A percentile compares a stretch with the other conserved stretches of the same genome.
phyloP scores from a whole-genome alignment of 2,888 invertebrate species.

The Hyalella azteca region DNA sequence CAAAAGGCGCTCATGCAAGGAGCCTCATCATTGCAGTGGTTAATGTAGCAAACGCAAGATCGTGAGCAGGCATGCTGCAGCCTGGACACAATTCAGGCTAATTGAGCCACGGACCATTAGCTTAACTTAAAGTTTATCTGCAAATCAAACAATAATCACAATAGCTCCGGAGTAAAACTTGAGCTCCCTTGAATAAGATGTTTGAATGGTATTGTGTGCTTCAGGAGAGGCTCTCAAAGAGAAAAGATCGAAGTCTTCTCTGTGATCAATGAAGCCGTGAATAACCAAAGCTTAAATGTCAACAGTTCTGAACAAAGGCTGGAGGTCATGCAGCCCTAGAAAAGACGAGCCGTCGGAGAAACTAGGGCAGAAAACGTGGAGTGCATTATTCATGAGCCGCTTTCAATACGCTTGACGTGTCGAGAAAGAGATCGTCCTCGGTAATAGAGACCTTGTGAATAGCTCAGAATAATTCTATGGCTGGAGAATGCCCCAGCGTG shows the following conservation, averaged over 20 bases:
- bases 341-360: slow-evolving; percentile 8
- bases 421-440: neutral
- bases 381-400: slow-evolving; percentile 5
- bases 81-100: slow-evolving; percentile 32
- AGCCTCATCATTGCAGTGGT: slow-evolving; percentile 35
- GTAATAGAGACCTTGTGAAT: neutral
- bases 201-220: slow-evolving; percentile 24
- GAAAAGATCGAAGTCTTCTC: slow-evolving; percentile 32
- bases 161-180: slow-evolving; percentile 23
- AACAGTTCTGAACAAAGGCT: slow-evolving; percentile 24
- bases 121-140: slow-evolving; percentile 28
- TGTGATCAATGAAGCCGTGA: slow-evolving; percentile 29
- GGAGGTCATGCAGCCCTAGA: slow-evolving; percentile 19
- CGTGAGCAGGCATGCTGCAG: slow-evolving; percentile 34
- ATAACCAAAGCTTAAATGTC: slow-evolving; percentile 33
- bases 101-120: slow-evolving; percentile 37
- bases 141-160: slow-evolving; percentile 36
- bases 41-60: slow-evolving; percentile 21
- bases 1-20: slow-evolving; percentile 29
- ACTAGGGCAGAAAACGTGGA: slow-evolving; percentile 10
- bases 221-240: slow-evolving; percentile 35
- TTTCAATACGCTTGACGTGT: slow-evolving; percentile 1
- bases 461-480: neutral
- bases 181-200: neutral
- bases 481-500: too few relatives aligned